Base-by-base conservation (phyloP, 2,113 vertebrate species). In the Trochalopteron elliotii region DNA sequence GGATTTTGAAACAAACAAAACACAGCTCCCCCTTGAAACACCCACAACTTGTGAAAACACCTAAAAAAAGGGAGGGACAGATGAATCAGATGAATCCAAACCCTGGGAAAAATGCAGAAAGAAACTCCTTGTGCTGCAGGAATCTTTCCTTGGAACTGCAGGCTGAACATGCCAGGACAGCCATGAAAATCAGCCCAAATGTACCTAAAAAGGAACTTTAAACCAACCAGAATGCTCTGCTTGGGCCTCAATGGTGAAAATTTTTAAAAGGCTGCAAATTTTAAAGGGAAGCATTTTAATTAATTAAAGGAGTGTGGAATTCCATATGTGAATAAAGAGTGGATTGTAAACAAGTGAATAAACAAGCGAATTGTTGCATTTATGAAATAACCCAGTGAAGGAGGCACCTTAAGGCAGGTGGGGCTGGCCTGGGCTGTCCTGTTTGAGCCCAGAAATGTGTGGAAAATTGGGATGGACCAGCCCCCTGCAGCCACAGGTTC, bases 301-400 rank as follows among this genome's bases (percentile, higher is more conserved):
- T 39, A 25, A 55, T 25, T 28, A 12, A 44, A 74, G 17, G 17
- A 44, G 12, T n/a, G 55, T 37, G 61, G 7, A 19, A 82, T 93
- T 86, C 30, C 5, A 0, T 5, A 13, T 16, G 50, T 33, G 61
- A 68, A n/a, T 44, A 47, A 64, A 9, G 7, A 25, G 19, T 1
- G 2, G 5, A 0, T 10, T n/a, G n/a, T n/a, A n/a, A n/a, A n/a
- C n/a, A n/a, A n/a, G n/a, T n/a, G n/a, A n/a, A n/a, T n/a, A n/a
- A n/a, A n/a, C n/a, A n/a, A n/a, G n/a, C n/a, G 1, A n/a, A 19
- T 28, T 76, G 7, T 20, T 39, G 22, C 42, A n/a, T 12, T 30
- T 60, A 11, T 0, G 2, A 20, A 76, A 44, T 16, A 56, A 64
- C 7, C 8, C 0, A 0, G 6, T 10, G 25, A 35, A 68, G 27